Evolutionary conservation across 2,888 invertebrate species (phyloP).

Genomic region (Andrena marginata): DNA sequence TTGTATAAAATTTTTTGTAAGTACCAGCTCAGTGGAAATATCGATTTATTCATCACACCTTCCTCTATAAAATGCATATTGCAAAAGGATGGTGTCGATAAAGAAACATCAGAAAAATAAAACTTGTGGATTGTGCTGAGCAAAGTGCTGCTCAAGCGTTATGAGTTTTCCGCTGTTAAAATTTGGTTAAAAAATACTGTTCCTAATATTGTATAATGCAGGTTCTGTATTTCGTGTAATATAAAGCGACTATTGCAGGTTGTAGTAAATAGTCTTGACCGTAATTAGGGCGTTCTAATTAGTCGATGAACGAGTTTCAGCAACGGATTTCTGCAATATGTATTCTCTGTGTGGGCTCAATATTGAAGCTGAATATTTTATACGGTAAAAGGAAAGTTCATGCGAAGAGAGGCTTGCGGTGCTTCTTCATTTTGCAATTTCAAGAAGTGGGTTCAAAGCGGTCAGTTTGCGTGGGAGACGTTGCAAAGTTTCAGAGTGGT

Average conservation of each 20-base stretch:
- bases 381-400: slow-evolving; percentile 47
- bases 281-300: slow-evolving; percentile 2
- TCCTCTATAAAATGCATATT: background rate
- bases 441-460: slow-evolving; percentile 52
- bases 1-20: too few relatives aligned
- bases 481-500: slow-evolving; percentile 36
- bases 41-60: too few relatives aligned
- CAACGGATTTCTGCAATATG: background rate
- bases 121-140: too few relatives aligned
- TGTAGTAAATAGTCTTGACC: too few relatives aligned
- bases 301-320: background rate
- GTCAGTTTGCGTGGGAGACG: slow-evolving; percentile 43
- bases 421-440: slow-evolving; percentile 54
- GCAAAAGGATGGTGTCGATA: background rate
- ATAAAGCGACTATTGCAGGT: background rate
- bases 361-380: slow-evolving; percentile 43
- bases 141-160: too few relatives aligned
- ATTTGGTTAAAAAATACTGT: background rate
- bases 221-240: background rate
- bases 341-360: slow-evolving; percentile 10
- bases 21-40: too few relatives aligned
- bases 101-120: too few relatives aligned
- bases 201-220: background rate
- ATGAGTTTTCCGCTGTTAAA: too few relatives aligned
- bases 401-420: background rate